phyloP scores from a whole-genome alignment of 2,113 vertebrate species.

The Calidris pygmaea region DNA sequence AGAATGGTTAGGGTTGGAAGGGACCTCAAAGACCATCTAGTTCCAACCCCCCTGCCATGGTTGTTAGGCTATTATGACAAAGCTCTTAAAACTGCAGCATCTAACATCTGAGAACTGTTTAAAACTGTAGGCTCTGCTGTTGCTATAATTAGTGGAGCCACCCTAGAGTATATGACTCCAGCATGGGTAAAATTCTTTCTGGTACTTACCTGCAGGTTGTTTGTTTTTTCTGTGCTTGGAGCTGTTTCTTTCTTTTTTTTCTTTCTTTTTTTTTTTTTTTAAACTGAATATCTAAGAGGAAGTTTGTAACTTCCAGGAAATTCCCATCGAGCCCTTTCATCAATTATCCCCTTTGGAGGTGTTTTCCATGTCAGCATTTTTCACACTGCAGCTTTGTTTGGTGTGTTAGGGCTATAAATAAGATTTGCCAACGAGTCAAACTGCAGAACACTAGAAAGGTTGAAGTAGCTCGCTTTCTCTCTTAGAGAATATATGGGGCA shows the following conservation, averaged over 20 bases:
- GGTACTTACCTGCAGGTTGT: not conserved
- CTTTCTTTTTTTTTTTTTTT: not conserved
- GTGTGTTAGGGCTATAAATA: not conserved
- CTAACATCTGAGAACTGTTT: not conserved
- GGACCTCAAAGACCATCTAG: too few relatives aligned
- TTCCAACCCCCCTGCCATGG: too few relatives aligned
- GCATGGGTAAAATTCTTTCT: not conserved
- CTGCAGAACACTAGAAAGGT: not conserved
- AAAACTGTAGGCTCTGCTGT: not conserved
- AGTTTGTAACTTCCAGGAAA: not conserved
- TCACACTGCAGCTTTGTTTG: not conserved
- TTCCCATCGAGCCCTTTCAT: not conserved
- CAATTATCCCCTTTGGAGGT: not conserved
- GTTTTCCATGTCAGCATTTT: not conserved
- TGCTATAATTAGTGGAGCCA: not conserved
- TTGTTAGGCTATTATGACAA: not conserved
- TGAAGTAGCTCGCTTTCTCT: not conserved
- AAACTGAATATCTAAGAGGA: not conserved
- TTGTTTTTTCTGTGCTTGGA: not conserved
- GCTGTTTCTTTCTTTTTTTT: too few relatives aligned
- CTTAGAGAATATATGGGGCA: not conserved
- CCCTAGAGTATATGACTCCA: not conserved
- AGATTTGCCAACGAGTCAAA: not conserved
- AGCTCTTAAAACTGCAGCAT: not conserved
- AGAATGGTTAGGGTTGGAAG: too few relatives aligned